A percentile compares a stretch with the other conserved stretches of the same genome.
Conservation (phyloP, 2,113 vertebrate genomes). For the Catharus minimus region DNA sequence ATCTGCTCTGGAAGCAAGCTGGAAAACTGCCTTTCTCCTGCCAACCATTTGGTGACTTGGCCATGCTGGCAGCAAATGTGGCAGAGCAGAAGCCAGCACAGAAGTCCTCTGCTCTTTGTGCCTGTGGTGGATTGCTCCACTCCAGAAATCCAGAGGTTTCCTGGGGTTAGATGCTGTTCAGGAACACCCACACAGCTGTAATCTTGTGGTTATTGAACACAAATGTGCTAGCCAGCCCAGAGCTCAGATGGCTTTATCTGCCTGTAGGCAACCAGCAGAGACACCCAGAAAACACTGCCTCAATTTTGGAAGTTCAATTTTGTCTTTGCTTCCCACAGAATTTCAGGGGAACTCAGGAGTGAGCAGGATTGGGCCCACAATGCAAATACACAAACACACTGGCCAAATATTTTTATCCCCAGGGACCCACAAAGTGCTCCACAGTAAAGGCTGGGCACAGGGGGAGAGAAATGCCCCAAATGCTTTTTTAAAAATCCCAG, state of each 20-base stretch:
- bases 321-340: neutral
- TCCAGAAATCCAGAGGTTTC: neutral
- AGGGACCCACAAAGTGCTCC: neutral
- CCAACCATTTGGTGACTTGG: neutral
- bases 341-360: neutral
- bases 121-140: neutral
- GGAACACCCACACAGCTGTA: neutral
- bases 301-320: neutral
- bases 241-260: neutral
- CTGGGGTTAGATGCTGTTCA: neutral
- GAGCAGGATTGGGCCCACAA: neutral
- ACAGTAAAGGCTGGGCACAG: neutral
- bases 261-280: neutral
- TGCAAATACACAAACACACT: neutral
- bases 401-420: neutral
- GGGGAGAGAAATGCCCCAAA: neutral
- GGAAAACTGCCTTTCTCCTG: neutral
- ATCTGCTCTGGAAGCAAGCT: neutral
- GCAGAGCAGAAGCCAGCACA: neutral
- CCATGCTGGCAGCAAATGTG: accelerated
- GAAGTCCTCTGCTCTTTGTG: neutral
- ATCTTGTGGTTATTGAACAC: neutral
- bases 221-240: accelerated
- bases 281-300: neutral
- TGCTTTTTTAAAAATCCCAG: neutral